phyloP scores from a whole-genome alignment of 2,797 vertebrate genomes.

The Craterocephalus amniculus region DNA sequence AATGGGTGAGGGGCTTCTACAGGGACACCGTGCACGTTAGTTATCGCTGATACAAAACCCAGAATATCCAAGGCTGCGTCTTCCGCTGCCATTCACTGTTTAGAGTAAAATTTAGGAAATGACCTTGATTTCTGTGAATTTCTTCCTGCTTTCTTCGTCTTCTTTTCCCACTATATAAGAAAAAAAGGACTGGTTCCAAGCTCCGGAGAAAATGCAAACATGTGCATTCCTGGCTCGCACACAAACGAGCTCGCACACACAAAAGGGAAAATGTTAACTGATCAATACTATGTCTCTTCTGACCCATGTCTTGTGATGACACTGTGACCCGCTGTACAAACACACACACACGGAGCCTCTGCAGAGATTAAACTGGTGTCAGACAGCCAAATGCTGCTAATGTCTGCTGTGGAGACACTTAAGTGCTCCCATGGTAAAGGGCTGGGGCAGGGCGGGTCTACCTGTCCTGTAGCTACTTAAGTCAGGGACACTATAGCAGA shows the following conservation, averaged over 20 bases:
- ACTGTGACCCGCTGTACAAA: conserved; percentile 67
- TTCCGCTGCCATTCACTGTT: conserved; percentile 44
- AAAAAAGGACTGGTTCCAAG: conserved; percentile 4
- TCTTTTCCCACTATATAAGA: too few species aligned
- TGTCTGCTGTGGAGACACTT: conserved; percentile 86
- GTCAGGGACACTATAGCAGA: conserved; percentile 87
- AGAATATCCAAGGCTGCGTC: conserved; percentile 40
- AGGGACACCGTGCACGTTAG: conserved; percentile 10
- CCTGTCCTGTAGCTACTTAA: conserved; percentile 91
- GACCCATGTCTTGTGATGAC: conserved; percentile 69
- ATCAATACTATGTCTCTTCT: conserved; percentile 94
- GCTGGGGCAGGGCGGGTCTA: conserved; percentile 86
- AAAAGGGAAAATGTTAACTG: conserved; percentile 94
- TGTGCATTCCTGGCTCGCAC: conserved; percentile 6
- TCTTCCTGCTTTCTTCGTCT: conserved; percentile 91
- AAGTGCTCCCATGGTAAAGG: conserved; percentile 84
- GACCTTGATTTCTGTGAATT: conserved; percentile 90
- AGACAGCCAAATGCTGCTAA: conserved; percentile 91
- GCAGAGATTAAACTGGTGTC: conserved; percentile 94
- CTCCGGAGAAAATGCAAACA: conserved; percentile 26
- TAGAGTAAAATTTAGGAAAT: conserved; percentile 83
- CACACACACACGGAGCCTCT: conserved; percentile 66
- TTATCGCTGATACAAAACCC: too few species aligned
- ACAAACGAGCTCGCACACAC: conserved; percentile 2
- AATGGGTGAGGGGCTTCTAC: conserved; percentile 31